These are phyloP conservation scores for Oscheius sp. DNA, from an alignment of 2,888 invertebrate genomes.

Conservation along the genomic window DNA sequence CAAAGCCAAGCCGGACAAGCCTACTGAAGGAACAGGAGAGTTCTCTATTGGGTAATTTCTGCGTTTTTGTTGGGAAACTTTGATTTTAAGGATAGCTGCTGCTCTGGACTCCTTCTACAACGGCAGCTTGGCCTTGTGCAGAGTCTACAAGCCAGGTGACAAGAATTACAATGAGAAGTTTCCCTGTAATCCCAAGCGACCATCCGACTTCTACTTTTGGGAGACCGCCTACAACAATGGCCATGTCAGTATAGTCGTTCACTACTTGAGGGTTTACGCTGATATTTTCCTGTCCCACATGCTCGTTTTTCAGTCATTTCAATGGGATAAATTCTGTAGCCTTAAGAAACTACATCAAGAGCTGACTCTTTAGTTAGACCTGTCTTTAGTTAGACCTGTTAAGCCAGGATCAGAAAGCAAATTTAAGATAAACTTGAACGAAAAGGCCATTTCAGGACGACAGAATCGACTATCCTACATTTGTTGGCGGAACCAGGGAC, in stretches of 20 bases:
- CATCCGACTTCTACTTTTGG: constrained; percentile 67
- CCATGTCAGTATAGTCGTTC: neutral
- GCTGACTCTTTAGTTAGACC: too few species aligned
- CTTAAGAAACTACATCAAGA: too few species aligned
- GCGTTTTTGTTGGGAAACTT: neutral
- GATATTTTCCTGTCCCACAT: too few species aligned
- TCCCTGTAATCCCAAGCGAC: constrained; percentile 60
- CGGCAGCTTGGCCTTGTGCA: constrained; percentile 63
- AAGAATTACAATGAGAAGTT: constrained; percentile 33
- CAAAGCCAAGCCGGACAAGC: constrained; percentile 50
- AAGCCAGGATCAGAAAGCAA: too few species aligned
- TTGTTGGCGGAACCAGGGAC: neutral
- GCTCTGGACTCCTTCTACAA: neutral
- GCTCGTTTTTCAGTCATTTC: too few species aligned
- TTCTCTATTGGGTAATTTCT: constrained; percentile 55
- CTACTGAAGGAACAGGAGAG: constrained; percentile 64
- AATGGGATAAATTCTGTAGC: too few species aligned
- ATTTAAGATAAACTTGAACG: neutral
- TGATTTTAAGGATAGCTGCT: neutral
- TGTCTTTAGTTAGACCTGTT: too few species aligned
- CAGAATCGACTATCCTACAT: constrained; percentile 37
- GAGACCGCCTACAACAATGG: constrained; percentile 47
- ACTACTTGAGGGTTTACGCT: too few species aligned
- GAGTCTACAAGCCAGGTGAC: constrained; percentile 35
- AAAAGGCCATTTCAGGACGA: constrained; percentile 40